Base-by-base conservation (phyloP, 2,888 invertebrate genomes). In the Lathronympha strigana region DNA sequence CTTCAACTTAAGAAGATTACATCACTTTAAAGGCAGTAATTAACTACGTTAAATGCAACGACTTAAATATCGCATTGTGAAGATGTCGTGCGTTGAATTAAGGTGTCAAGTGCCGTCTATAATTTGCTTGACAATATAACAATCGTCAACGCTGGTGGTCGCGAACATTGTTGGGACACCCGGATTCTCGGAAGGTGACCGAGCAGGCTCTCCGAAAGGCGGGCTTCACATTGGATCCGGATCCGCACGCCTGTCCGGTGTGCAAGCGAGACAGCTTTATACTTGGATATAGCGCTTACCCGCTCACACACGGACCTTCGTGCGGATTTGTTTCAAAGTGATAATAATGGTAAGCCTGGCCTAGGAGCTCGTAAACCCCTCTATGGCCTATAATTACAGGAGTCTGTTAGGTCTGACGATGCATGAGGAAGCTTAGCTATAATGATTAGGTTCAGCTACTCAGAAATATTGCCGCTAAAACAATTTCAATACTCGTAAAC, bases 131-230 rank as follows among this genome's bases (percentile, higher is more conserved):
- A 79, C 80, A 80, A 78, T 76, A 74, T 79, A 79, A 87, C 83
- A 86, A 88, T 83, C 79, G 74, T 61, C 88, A 61, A 72, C 79
- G 84, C 81, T 88, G 90, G 91, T 90, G 91, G 91, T 85, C 91
- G 66, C 73, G 73, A 74, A 82, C 83, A 79, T 76, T 79, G 80
- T 78, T 73, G 73, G 71, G 71, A 78, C 76, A 76, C 73, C 77
- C 81, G 77, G 80, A 75, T 91, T 90, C 90, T 87, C 69, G 81
- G 91, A 91, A 91, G 90, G 88, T 87, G 85, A 85, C 75, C 72
- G 76, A 69, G 33, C 74, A 76, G 77, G 28, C 57, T 40, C 21
- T 74, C 75, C 72, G 72, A 76, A 77, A 79, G 77, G 76, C 72
- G 79, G n/a, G n/a, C n/a, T n/a, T n/a, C n/a, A n/a, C n/a, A n/a